phyloP scores from a whole-genome alignment of 2,797 vertebrate species.

The Aplochiton taeniatus region DNA sequence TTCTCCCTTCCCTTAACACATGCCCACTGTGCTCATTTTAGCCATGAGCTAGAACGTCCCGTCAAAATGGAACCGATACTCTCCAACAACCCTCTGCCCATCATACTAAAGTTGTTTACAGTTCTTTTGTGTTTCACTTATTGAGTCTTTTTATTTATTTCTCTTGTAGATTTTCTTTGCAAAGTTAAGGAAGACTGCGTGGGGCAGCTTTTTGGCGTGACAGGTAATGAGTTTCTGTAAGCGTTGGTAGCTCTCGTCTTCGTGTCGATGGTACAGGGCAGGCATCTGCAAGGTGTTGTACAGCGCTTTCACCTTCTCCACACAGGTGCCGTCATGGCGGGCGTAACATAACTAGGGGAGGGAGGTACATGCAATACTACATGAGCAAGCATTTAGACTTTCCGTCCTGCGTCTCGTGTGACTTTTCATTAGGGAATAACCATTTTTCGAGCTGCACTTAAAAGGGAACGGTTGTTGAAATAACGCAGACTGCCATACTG shows the following conservation, averaged over 20 bases:
- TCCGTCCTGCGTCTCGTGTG: too few species aligned
- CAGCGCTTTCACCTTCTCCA: slow-evolving; percentile 85
- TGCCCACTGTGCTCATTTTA: not conserved
- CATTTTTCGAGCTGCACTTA: too few species aligned
- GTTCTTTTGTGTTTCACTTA: too few species aligned
- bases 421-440: too few species aligned
- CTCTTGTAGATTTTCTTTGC: slow-evolving; percentile 91
- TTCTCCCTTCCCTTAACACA: too few species aligned
- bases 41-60: not conserved
- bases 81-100: not conserved
- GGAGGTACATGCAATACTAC: not conserved
- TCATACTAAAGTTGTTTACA: too few species aligned
- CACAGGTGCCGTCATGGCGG: slow-evolving; percentile 78
- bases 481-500: too few species aligned
- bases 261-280: slow-evolving; percentile 73
- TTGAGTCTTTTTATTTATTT: slow-evolving; percentile 77
- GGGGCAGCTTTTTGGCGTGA: slow-evolving; percentile 77
- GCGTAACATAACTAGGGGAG: slow-evolving; percentile 86
- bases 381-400: not conserved
- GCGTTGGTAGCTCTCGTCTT: slow-evolving; percentile 85
- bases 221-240: slow-evolving; percentile 81
- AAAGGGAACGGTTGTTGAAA: too few species aligned
- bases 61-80: slow-evolving; percentile 1
- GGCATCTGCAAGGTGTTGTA: slow-evolving; percentile 81
- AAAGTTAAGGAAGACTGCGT: slow-evolving; percentile 83